Conservation (phyloP, 2,888 invertebrate genomes). For the Cinara cedri region DNA sequence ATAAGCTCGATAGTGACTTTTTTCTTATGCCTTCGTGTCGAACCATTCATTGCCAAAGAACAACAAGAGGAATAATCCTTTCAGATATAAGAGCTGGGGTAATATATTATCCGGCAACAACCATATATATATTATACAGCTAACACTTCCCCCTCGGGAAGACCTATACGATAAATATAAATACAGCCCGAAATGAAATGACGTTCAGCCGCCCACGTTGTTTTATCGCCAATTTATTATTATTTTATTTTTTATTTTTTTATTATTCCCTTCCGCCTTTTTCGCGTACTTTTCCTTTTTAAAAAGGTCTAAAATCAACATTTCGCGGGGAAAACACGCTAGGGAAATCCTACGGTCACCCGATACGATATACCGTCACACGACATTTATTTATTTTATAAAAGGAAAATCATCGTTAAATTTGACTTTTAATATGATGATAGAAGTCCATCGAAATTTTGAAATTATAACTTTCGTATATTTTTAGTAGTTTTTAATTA, state of each 20-base stretch:
- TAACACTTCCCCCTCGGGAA: neutral
- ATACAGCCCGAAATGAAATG: constrained; percentile 19
- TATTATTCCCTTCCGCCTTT: neutral
- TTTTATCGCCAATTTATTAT: constrained; percentile 1
- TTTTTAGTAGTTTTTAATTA: too few relatives aligned
- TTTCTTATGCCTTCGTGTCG: neutral
- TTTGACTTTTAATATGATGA: too few relatives aligned
- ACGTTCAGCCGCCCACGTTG: constrained; percentile 4
- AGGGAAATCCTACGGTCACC: neutral
- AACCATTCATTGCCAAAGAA: neutral
- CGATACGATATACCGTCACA: neutral
- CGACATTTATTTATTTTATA: too few relatives aligned
- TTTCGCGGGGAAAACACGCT: neutral
- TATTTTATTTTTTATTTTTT: neutral
- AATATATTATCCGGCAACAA: constrained; percentile 24
- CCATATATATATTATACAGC: neutral
- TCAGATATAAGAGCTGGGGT: neutral
- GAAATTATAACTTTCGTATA: too few relatives aligned
- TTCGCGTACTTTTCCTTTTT: neutral
- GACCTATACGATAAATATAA: constrained; percentile 30
- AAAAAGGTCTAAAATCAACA: neutral
- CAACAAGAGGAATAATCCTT: constrained; percentile 31
- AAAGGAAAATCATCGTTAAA: too few relatives aligned
- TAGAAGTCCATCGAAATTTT: too few relatives aligned
- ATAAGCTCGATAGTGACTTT: neutral